phyloP scores from a whole-genome alignment of 1,140 invertebrate genomes.

The Sminthurinus signatus region DNA sequence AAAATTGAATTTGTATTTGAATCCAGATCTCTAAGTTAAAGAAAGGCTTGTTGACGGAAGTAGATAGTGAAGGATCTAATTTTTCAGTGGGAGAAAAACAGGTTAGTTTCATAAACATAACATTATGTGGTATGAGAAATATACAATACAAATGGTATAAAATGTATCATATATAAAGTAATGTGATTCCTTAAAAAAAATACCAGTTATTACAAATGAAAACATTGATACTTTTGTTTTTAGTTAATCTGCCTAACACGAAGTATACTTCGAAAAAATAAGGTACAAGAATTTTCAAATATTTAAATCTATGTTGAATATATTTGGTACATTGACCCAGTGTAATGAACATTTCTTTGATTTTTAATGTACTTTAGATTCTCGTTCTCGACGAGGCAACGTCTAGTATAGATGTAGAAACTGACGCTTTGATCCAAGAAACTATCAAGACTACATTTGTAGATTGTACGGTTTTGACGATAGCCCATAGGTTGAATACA shows the following conservation, averaged over 20 bases:
- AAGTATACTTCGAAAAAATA: conserved; percentile 80
- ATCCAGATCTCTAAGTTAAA: conserved; percentile 53
- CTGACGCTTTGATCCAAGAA: conserved; percentile 82
- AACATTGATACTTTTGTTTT: no score
- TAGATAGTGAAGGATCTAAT: conserved; percentile 45
- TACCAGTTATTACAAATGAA: no score
- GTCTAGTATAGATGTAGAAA: conserved; percentile 85
- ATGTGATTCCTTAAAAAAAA: no score
- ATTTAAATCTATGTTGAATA: no score
- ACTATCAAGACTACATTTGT: conserved; percentile 68
- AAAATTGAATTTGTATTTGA: no score
- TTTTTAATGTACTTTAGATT: no score
- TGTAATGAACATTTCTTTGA: no score
- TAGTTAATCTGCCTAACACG: conserved; percentile 78
- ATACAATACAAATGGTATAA: no score
- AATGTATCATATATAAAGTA: no score
- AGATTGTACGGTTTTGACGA: conserved; percentile 84
- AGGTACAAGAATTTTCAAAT: conserved; percentile 48
- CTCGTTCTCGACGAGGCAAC: conserved; percentile 88
- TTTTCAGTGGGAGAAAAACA: conserved; percentile 71
- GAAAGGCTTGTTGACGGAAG: conserved; percentile 46
- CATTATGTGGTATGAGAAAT: no score
- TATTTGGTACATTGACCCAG: no score
- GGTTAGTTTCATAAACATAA: no score
- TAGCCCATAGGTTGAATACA: conserved; percentile 89